These are phyloP conservation scores for Pteruthius melanotis DNA, from an alignment of 2,113 vertebrate species.

Conservation along the genomic window DNA sequence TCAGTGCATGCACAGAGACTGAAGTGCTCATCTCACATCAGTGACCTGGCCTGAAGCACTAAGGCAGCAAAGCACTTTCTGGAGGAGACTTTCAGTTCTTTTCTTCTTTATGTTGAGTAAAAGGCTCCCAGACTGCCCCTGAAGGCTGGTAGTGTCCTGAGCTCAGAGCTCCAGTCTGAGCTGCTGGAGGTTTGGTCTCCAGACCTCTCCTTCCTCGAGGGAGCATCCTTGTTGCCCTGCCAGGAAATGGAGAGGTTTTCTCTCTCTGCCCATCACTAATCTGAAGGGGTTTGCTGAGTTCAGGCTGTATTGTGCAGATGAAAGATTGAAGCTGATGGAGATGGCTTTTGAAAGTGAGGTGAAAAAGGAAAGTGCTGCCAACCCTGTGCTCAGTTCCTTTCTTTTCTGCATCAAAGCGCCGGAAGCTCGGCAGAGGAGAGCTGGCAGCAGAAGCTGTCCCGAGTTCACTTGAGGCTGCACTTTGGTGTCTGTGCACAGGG, in stretches of 20 bases:
- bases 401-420: background rate
- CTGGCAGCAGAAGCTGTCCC: background rate
- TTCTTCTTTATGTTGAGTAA: background rate
- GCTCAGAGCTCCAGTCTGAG: background rate
- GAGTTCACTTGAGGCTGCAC: background rate
- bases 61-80: background rate
- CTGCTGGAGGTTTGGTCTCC: background rate
- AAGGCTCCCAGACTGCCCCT: background rate
- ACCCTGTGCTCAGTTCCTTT: rapidly evolving
- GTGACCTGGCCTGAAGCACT: background rate
- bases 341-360: background rate
- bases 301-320: background rate
- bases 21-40: background rate
- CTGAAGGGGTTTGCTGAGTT: background rate
- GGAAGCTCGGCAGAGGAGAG: background rate
- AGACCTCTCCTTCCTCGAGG: background rate
- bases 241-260: background rate
- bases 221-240: background rate
- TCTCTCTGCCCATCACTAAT: background rate
- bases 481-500: background rate
- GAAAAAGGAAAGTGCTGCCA: background rate
- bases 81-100: background rate
- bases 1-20: background rate
- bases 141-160: background rate
- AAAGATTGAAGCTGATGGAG: background rate